Base-by-base conservation (phyloP, 2,888 invertebrate genomes). In the Ligdia adustata region DNA sequence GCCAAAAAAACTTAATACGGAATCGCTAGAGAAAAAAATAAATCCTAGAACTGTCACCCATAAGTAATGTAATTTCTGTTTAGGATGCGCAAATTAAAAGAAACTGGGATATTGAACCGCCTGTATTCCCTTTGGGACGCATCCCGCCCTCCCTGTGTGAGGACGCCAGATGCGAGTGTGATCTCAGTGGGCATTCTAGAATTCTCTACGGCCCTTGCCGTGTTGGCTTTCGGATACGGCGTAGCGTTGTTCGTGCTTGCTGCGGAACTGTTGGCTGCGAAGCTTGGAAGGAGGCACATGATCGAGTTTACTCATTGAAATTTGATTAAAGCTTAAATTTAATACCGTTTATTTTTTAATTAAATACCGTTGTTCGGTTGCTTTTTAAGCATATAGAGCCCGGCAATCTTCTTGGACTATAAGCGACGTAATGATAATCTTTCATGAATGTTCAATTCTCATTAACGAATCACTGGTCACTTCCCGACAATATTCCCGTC, bases 91-190 rank as follows among this genome's bases (percentile, higher is more conserved):
- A 91, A 91, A 58, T 84, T 91, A 55, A 82, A 81, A 9, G 93
- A 94, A 68, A 74, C 89, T 0, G 94, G 94, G 0, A 64, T 93
- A n/a, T 87, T 92, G 76, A 73, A 81, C 3, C 90, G 93, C 38
- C 85, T 93, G 37, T 80, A 88, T 49, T 83, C 89, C 9, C 64
- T 87, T 39, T 93, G 93, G 92, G 92, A 93, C 65, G 91, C 91
- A 13, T 78, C 84, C 0, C 92, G 91, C 62, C 93, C 93, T 0
- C 78, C 79, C 0, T 94, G 94, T 63, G 88, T 92, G 1, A 78
- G 79, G 28, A 81, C 84, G 0, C 85, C 86, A 0, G 90, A 91
- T 55, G 72, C 82, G 27, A 79, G 76, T 46, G 63, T 85, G 3
- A 84, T 91, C 50, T 75, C 91, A 52, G 93, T 94, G 16, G 85